Evolutionary conservation across 2,888 invertebrate genomes (phyloP), one percentile per base, ranked within the genome.

Genomic region (Callyntrura guangdongensis): DNA sequence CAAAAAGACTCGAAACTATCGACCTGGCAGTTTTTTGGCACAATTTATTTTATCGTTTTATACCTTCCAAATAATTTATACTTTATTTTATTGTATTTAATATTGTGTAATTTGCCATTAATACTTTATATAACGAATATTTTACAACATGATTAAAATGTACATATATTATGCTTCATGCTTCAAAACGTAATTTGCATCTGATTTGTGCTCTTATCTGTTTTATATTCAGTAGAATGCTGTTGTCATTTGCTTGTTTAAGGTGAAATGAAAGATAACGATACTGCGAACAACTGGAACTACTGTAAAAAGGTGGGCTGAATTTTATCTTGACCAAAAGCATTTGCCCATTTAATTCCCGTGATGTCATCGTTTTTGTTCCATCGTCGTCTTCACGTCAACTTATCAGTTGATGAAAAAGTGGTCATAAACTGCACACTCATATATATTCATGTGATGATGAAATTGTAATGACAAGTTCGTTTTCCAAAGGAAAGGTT

Each of bases 361-460:
- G 22, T 49, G 74, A 74, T 74, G 20, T 74, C 74, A 74, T 74
- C 74, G 17, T 72, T 74, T 49, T 74, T 47, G n/a, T 22, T 49
- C 72, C 20, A 47, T 61, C 20, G 3, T 45, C 45, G 9, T 47
- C 14, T 22, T 22, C 49, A 47, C 49, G 49, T 74, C 45, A 4
- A 8, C 72, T 45, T 45, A 27, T 17, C 20, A 36, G 69, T n/a
- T 36, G 36, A 69, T 69, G 36, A 69, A 69, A 36, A 36, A 36
- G 14, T 27, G n/a, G 27, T n/a, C 27, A 69, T n/a, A 36, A 6
- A 69, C 27, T n/a, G 45, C 72, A 45, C 14, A 17, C 14, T 36
- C 27, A 14, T 47, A 64, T 22, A 22, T 12, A 27, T 69, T 69
- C 8, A 36, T 74, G 49, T 5, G 22, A 22, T 74, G 74, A 20